Evolutionary conservation across 2,113 vertebrate species (phyloP), one percentile per base, ranked within the genome.

Genomic region (Oceanites oceanicus): DNA sequence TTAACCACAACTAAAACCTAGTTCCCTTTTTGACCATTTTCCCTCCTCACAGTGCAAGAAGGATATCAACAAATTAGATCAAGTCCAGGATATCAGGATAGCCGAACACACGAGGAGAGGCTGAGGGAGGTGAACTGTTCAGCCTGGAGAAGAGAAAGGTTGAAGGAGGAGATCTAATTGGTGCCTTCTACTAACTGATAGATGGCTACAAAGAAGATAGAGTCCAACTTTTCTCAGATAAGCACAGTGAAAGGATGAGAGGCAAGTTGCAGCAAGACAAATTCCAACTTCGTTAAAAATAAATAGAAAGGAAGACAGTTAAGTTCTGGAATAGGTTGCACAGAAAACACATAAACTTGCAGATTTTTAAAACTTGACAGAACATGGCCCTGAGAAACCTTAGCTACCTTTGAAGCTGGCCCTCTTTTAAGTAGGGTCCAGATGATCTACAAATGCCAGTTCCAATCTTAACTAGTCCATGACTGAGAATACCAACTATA

Each of bases 311-410:
- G 47, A 90, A 26, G 40, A 86, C 63, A 55, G 78, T 49, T 81
- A 73, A 66, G n/a, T 87, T 85, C 61, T 71, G 40, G 78, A 88
- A 90, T 6, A 79, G 49, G 58, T 34, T 83, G 75, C 67, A 83
- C 49, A 88, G 77, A 95, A 85, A 96, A 95, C 36, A 89, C 7
- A 63, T 82, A 77, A 73, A 53, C 53, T 83, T 70, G 53, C 59
- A 92, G 89, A 86, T 68, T 92, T 93, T 80, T 44, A 88, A 88
- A 82, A 86, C 29, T 18, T 92, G 79, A 80, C 76, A 96, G 96
- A 90, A 88, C 44, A 63, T 65, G 75, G 66, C 67, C 86, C 83
- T 75, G 78, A 96, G 91, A 90, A 82, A 82, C 75, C 67, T 94
- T 7, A 52, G 44, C 83, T 92, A 47, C 71, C 75, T 96, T 92